Evolutionary conservation across 2,797 vertebrate species (phyloP).

Genomic region (Mormyrus hasselquistii): DNA sequence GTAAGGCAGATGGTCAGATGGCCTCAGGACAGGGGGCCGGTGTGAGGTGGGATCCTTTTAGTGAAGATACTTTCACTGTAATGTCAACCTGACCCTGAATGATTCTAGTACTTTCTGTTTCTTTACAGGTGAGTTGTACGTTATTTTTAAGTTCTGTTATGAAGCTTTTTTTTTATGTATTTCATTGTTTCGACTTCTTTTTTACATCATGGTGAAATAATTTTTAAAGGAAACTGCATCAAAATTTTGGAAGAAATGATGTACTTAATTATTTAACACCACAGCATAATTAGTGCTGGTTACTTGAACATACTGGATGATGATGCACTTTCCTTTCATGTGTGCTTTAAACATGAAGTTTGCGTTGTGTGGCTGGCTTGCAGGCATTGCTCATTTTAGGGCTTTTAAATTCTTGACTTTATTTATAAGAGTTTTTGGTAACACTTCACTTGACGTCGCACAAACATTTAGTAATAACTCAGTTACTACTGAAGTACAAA

Average conservation of each 20-base stretch:
- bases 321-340: neutral
- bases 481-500: neutral
- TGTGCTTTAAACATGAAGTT: neutral
- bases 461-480: neutral
- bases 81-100: neutral
- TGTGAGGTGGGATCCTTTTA: neutral
- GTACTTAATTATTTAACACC: neutral
- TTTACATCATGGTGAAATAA: neutral
- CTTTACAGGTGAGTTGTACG: neutral
- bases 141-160: neutral
- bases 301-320: neutral
- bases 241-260: neutral
- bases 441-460: neutral
- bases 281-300: neutral
- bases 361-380: neutral
- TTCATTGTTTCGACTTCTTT: neutral
- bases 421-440: neutral
- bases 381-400: neutral
- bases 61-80: neutral
- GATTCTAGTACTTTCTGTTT: neutral
- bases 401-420: neutral
- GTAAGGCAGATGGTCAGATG: neutral
- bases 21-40: neutral
- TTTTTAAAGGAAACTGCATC: neutral
- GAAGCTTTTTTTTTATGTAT: constrained; percentile 11